Evolutionary conservation across 1,140 invertebrate genomes (phyloP), one percentile per base, ranked within the genome.

Genomic region (Sitobion miscanthi): DNA sequence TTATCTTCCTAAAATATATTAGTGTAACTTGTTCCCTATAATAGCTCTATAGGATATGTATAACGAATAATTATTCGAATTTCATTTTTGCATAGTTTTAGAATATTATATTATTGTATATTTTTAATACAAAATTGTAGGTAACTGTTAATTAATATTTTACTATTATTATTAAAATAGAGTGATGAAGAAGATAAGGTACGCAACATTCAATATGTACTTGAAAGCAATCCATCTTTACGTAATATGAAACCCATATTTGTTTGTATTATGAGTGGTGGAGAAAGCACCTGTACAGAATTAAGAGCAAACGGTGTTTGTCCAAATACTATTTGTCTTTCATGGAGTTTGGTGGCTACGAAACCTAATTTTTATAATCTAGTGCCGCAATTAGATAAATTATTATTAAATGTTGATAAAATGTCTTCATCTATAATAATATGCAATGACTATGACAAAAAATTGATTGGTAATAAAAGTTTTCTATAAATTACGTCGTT

Each of bases 221-320:
- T 91, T 49, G 90, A 82, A 49, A n/a, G 35, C 1, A 1, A 52
- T 49, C 30, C 45, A 82, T 82, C n/a, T 30, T 82, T 82, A 4
- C 57, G 23, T 20, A 23, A 69, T 1, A 0, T 20, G 17, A 91
- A 91, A 49, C 62, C 62, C 49, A 11, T 91, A 23, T 83, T 91
- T 38, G 45, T 91, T 25, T 82, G 90, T 38, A 47, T 91, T 35
- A 82, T 91, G 90, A 91, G 90, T 5, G 45, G 45, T n/a, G 90
- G 90, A 38, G 45, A 77, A 2, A 49, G 52, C 8, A 82, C 49
- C 3, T 91, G 90, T 83, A 30, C 20, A 35, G 69, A 91, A 52
- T 52, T 91, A 47, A 47, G 45, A 35, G 90, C 62, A 25, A 82
- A 47, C 30, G 62, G 90, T 49, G 62, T 52, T 91, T 91, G 90